Conservation (phyloP, 2,797 vertebrate species). For the Thaleichthys pacificus region DNA sequence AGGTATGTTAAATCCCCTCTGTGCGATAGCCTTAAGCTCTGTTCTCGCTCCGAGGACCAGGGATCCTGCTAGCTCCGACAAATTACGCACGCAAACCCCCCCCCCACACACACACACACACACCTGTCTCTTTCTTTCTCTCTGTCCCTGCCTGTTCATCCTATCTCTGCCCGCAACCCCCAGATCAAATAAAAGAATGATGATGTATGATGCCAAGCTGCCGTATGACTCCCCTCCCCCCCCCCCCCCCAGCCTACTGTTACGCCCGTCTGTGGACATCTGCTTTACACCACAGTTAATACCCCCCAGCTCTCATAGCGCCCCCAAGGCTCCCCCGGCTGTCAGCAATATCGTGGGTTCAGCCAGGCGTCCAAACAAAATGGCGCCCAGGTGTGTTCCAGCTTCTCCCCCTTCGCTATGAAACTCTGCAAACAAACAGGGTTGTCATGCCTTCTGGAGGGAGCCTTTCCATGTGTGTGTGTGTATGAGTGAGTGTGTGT, state of each 20-base stretch:
- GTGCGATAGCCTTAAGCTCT: too few relatives aligned
- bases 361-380: conserved; percentile 51
- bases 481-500: conserved; percentile 25
- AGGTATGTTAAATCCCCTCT: too few relatives aligned
- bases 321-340: conserved; percentile 23
- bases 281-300: conserved; percentile 19
- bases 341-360: conserved; percentile 38
- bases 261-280: background rate
- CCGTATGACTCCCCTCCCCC: conserved; percentile 17
- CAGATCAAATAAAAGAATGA: conserved; percentile 19
- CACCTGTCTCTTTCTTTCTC: too few relatives aligned
- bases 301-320: background rate
- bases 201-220: background rate
- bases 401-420: background rate
- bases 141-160: too few relatives aligned
- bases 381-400: conserved; percentile 35
- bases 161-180: too few relatives aligned
- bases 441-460: too few relatives aligned
- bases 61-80: too few relatives aligned
- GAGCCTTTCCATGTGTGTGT: conserved; percentile 6
- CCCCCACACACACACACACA: too few relatives aligned
- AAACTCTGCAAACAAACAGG: too few relatives aligned
- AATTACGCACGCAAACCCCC: too few relatives aligned
- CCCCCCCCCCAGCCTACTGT: background rate
- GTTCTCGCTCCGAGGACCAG: too few relatives aligned